Percentiles rank a stretch among this genome's conserved stretches.
These are phyloP conservation scores for Cryptocheilus praepositus DNA, from an alignment of 2,888 invertebrate species.

Conservation along the genomic window DNA sequence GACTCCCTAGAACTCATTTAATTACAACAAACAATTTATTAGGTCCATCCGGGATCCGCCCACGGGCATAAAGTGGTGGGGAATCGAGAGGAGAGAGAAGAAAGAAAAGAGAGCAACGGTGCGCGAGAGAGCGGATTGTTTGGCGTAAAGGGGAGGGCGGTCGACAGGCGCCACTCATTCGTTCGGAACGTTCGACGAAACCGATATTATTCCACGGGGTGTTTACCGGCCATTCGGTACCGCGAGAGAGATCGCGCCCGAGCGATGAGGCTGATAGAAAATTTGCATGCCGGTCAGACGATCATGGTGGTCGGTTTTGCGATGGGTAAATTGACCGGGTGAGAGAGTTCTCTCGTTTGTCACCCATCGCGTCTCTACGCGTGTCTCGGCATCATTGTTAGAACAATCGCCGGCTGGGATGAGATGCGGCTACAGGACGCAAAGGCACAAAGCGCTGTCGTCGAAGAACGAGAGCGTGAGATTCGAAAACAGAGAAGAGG, in stretches of 20 bases:
- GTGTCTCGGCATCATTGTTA: not conserved
- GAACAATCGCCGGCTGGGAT: constrained; percentile 15
- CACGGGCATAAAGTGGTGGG: constrained; percentile 54
- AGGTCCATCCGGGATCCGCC: constrained; percentile 71
- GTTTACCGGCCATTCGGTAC: constrained; percentile 34
- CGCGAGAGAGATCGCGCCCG: constrained; percentile 1
- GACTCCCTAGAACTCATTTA: constrained; percentile 74
- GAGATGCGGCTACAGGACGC: constrained; percentile 14
- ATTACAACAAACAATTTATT: constrained; percentile 75
- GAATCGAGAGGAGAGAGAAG: constrained; percentile 13
- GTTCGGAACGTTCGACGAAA: constrained; percentile 30
- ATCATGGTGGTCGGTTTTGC: no score
- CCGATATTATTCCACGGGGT: constrained; percentile 46
- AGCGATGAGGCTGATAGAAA: no score
- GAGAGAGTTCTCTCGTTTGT: constrained; percentile 13
- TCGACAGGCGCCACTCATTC: constrained; percentile 24
- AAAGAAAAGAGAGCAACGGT: constrained; percentile 2
- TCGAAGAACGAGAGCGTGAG: constrained; percentile 48
- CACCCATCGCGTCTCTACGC: not conserved
- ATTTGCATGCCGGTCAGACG: no score
- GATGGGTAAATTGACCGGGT: not conserved
- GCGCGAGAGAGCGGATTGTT: not conserved
- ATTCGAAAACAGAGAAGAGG: constrained; percentile 35
- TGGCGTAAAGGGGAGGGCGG: no score
- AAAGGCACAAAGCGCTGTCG: constrained; percentile 22